Base-by-base conservation (phyloP, 2,113 vertebrate species). In the Caloenas nicobarica region DNA sequence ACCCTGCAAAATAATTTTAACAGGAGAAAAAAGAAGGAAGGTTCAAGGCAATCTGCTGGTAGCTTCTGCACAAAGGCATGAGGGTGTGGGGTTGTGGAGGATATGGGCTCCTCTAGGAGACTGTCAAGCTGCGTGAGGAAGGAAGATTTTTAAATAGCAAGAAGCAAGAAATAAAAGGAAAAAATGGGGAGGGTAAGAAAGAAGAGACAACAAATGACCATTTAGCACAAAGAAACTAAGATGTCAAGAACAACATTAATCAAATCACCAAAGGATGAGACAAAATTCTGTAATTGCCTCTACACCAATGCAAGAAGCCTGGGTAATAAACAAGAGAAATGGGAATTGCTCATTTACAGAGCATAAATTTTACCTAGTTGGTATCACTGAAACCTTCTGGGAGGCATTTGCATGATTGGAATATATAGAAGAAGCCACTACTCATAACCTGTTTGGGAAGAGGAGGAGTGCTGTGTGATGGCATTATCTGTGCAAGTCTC, bases 251-350 rank as follows among this genome's bases (percentile, higher is more conserved):
- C n/a, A 77, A 50, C 50, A 25, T 89, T 68, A 89, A 89, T 71
- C 70, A 78, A 91, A 81, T 33, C 83, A 81, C 73, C 4, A 7
- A 89, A 64, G 69, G 53, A 89, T 7, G 38, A 96, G 79, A 93
- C 60, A 46, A 89, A 95, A 88, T 86, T 57, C 91, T 68, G 36
- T 91, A 94, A 91, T 66, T 95, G 86, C 69, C 80, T 95, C 88
- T 53, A 71, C 29, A 51, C 56, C 3, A 5, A 31, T n/a, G 57
- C 0, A 0, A 91, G 77, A 81, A 89, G 65, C 48, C 57, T 87
- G 77, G 56, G 65, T 91, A 89, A 95, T 86, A 91, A 96, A 92
- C 80, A 89, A 44, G 77, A 95, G 65, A 84, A 92, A 92, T 65
- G 61, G 73, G 89, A 91, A 95, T 74, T 92, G 69, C 81, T 81